phyloP scores from a whole-genome alignment of 35 echinoderm and acorn worm genomes.

The Nesometra sesokonis region DNA sequence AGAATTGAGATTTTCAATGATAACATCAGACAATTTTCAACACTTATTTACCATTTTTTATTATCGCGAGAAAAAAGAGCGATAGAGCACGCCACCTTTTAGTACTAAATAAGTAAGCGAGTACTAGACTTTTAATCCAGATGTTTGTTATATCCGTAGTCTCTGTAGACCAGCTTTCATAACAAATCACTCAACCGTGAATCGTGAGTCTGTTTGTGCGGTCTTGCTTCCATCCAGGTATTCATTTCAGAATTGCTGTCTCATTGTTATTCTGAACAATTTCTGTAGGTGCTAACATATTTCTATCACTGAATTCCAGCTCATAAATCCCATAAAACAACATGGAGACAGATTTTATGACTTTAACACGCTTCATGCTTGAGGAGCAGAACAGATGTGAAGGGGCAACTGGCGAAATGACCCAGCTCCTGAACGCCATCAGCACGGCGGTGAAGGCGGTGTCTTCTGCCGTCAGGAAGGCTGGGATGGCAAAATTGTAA shows the following conservation, averaged over 20 bases:
- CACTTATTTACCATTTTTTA: background rate
- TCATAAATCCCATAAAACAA: constrained; percentile 12
- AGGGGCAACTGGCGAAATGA: constrained; percentile 83
- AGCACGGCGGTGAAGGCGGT: constrained; percentile 91
- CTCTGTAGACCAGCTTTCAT: no score
- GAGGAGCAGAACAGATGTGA: constrained; percentile 74
- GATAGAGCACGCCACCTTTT: background rate
- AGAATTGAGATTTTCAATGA: background rate
- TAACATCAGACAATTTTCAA: background rate
- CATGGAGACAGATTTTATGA: constrained; percentile 90
- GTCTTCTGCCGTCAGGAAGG: constrained; percentile 92
- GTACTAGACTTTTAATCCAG: background rate
- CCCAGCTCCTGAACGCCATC: constrained; percentile 71
- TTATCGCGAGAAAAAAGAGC: background rate
- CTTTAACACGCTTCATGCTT: constrained; percentile 85
- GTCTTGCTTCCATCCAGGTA: no score
- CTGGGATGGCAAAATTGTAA: constrained; percentile 93
- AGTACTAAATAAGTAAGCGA: no score
- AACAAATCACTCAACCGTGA: no score
- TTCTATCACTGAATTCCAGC: no score
- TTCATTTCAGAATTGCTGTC: no score
- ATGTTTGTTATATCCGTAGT: background rate
- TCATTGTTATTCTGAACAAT: background rate
- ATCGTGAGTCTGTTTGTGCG: no score
- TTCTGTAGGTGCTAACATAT: no score